Base-by-base conservation (phyloP, 2,113 vertebrate species). In the Hydrolagus affinis region DNA sequence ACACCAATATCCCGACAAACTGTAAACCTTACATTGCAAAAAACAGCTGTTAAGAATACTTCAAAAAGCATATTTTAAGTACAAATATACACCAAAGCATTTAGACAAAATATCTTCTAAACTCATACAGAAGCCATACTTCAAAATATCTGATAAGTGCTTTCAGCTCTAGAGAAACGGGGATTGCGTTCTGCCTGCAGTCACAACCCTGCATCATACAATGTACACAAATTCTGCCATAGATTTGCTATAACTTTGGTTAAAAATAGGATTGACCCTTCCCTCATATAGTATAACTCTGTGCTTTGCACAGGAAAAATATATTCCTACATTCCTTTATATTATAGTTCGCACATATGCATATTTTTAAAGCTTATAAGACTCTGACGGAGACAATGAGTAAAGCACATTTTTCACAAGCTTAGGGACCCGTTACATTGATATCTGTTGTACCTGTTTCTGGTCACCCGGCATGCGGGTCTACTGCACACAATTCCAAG, bases 1-100 rank as follows among this genome's bases (percentile, higher is more conserved):
- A 76, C 76, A 78, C 59, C 77, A 44, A 44, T 44, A 66, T 66
- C 25, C 19, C 8, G 60, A 44, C 23, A 91, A 97, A 96, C 95
- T 97, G 95, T 97, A 98, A 98, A 98, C 96, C 93, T 97, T 96
- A 96, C 98, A 96, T 96, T 97, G 93, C 94, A 95, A 94, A 90
- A 92, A 88, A 89, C 77, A 64, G 25, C 77, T 66, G 77, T 64
- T 86, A 89, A 62, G 57, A 60, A 78, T 66, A 86, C 60, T 83
- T 83, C 32, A 94, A 94, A 95, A 92, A 88, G 87, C 74, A 90
- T 74, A 90, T 89, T 90, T 90, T 92, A 88, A 90, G 94, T 96
- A 98, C 96, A 97, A 96, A 97, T 94, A 96, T 94, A 93, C 94
- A 89, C 90, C 62, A 93, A 96, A 96, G 95, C 95, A 93, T 94